Base-by-base conservation (phyloP, 2,797 vertebrate genomes). In the Vireo griseus region DNA sequence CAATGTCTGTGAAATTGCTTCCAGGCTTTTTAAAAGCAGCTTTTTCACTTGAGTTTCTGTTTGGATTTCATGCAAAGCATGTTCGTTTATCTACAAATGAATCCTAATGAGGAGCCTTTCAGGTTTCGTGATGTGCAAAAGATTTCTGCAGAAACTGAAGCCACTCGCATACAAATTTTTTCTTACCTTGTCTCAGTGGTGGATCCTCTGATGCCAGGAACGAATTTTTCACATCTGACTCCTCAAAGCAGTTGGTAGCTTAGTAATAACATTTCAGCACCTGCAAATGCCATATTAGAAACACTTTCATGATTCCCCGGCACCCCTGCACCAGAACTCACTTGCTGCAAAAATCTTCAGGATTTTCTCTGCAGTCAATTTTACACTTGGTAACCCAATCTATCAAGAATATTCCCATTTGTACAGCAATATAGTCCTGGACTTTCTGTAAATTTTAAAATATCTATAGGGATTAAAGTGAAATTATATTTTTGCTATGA, bases 261-360 rank as follows among this genome's bases (percentile, higher is more conserved):
- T 80, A 75, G 91, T 91, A 95, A 88, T 94, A 95, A 91, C 29
- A 13, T 94, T 92, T 89, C 90, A 86, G 76, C 93, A 92, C 82
- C 93, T 94, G 86, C 84, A 96, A 94, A 88, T 92, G 65, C 85
- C 87, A 88, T 94, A 94, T 94, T 94, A 95, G 90, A 95, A 94
- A 92, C 85, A 92, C 85, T 90, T 79, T 61, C 62, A 72, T 95
- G 91, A 87, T 72, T 92, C 47, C 66, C 45, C 40, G 1, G 2
- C 42, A 89, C 29, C 39, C 31, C 58, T 92, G 35, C 78, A 91
- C 40, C n/a, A 50, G 88, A 82, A 87, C 55, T 79, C 18, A 51
- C 67, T 88, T 51, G 17, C 67, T 93, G 90, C 39, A 95, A 90
- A 96, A 93, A 90, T 48, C 47, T 71, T 85, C 72, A 86, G 78